phyloP scores from a whole-genome alignment of 2,113 vertebrate species.

The Sardina pilchardus region DNA sequence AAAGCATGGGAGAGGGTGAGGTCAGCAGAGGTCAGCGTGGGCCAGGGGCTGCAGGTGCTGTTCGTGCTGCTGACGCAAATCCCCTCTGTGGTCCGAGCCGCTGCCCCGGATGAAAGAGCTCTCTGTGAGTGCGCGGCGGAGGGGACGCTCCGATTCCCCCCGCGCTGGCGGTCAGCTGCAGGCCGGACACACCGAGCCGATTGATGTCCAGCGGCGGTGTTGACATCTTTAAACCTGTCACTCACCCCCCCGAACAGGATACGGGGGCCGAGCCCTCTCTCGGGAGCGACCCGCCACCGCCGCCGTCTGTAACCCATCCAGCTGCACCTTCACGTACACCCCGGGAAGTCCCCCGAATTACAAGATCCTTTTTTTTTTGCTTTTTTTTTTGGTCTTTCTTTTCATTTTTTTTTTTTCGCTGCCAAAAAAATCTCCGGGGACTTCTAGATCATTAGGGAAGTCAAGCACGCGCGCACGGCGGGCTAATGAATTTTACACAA shows the following conservation, averaged over 20 bases:
- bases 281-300: background rate
- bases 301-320: background rate
- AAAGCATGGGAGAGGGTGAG: background rate
- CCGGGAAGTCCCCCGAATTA: background rate
- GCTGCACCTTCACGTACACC: background rate
- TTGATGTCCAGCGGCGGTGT: background rate
- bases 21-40: constrained; percentile 61
- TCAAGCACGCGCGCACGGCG: background rate
- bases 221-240: constrained; percentile 12
- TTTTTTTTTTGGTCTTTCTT: too few species aligned
- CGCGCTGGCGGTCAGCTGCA: background rate
- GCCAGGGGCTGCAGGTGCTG: constrained; percentile 19
- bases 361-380: background rate
- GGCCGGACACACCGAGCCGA: background rate
- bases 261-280: background rate
- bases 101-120: background rate
- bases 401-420: background rate
- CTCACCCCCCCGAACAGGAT: background rate
- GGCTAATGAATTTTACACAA: constrained; percentile 18
- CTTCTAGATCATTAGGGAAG: constrained; percentile 1
- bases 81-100: background rate
- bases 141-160: background rate
- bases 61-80: background rate
- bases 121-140: background rate
- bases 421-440: background rate